phyloP scores from a whole-genome alignment of 30 jellyfish, hydroid and myxozoan genomes.

The Sanderia malayensis region DNA sequence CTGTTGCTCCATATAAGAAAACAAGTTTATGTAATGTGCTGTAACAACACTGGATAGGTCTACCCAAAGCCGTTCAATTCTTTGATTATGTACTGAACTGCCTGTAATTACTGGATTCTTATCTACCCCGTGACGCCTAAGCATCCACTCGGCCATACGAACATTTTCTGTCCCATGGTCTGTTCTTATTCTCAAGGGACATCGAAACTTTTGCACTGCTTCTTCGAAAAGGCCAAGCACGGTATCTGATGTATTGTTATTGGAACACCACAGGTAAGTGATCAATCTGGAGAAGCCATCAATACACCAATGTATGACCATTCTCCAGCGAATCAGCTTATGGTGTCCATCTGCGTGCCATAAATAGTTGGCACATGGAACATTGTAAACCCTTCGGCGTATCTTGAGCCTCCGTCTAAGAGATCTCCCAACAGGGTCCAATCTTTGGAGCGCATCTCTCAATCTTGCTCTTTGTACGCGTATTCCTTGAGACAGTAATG shows the following conservation, averaged over 20 bases:
- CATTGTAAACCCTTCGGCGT: conserved; percentile 6
- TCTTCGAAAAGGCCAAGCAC: conserved; percentile 13
- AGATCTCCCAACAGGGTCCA: conserved; percentile 14
- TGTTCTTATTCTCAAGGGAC: conserved; percentile 9
- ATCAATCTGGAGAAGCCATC: conserved; percentile 23
- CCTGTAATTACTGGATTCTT: conserved; percentile 45
- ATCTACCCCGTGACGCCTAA: conserved; percentile 12
- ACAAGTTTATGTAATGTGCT: conserved; percentile 8
- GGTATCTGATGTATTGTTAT: conserved; percentile 20
- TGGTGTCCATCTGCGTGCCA: conserved; percentile 46
- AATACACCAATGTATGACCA: conserved; percentile 30
- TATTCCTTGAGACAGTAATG: conserved; percentile 2
- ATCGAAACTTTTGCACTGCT: conserved; percentile 12
- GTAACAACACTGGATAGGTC: conserved; percentile 3
- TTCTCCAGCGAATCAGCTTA: conserved; percentile 44
- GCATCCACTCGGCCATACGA: conserved; percentile 24
- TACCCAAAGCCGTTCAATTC: conserved; percentile 27
- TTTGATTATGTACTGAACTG: conserved; percentile 37
- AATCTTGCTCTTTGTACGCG: neutral
- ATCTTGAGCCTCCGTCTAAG: neutral
- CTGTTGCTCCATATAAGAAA: conserved; percentile 15
- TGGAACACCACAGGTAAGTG: conserved; percentile 14
- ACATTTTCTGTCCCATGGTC: conserved; percentile 40
- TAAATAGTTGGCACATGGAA: neutral
- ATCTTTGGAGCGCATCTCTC: neutral